phyloP scores from a whole-genome alignment of 2,888 invertebrate genomes.

The Geotrupes spiniger region DNA sequence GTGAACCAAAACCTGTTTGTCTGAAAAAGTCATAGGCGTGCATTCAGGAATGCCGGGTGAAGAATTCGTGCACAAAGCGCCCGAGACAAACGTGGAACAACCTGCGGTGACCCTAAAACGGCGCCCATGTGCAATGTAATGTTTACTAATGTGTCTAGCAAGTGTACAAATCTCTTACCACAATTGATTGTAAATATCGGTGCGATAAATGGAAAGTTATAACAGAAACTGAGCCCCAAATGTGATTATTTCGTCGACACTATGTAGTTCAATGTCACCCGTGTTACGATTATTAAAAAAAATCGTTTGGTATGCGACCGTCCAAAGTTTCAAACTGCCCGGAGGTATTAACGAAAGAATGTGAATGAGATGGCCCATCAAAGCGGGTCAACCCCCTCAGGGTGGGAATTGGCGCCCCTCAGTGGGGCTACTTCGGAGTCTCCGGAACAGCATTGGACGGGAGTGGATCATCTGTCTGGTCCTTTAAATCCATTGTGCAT shows the following conservation, averaged over 20 bases:
- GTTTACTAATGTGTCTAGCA: slow-evolving; percentile 19
- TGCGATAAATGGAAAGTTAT: slow-evolving; percentile 10
- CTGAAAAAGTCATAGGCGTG: slow-evolving; percentile 28
- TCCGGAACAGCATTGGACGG: slow-evolving; percentile 47
- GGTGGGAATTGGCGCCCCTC: slow-evolving; percentile 42
- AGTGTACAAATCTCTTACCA: slow-evolving; percentile 9
- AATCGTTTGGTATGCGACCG: slow-evolving; percentile 27
- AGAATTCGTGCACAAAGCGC: not conserved
- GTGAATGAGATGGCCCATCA: slow-evolving; percentile 39
- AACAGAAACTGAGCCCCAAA: slow-evolving; percentile 10
- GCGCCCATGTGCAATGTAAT: slow-evolving; percentile 28
- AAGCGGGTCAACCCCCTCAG: slow-evolving; percentile 34
- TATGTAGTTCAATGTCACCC: slow-evolving; percentile 7
- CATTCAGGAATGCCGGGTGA: slow-evolving; percentile 4
- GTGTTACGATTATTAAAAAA: slow-evolving; percentile 5
- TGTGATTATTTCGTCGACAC: not conserved
- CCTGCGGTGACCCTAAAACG: slow-evolving; percentile 29
- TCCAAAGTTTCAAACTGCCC: slow-evolving; percentile 27
- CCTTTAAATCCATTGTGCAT: slow-evolving; percentile 65
- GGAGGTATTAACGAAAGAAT: slow-evolving; percentile 31
- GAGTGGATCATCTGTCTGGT: slow-evolving; percentile 60
- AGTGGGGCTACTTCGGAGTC: slow-evolving; percentile 34
- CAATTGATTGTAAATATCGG: slow-evolving; percentile 12
- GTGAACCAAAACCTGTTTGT: slow-evolving; percentile 33
- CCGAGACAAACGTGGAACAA: slow-evolving; percentile 9